A percentile compares a stretch with the other conserved stretches of the same genome.
These are phyloP conservation scores for Pangasius larnaudii DNA, from an alignment of 2,797 vertebrate genomes.

Conservation along the genomic window DNA sequence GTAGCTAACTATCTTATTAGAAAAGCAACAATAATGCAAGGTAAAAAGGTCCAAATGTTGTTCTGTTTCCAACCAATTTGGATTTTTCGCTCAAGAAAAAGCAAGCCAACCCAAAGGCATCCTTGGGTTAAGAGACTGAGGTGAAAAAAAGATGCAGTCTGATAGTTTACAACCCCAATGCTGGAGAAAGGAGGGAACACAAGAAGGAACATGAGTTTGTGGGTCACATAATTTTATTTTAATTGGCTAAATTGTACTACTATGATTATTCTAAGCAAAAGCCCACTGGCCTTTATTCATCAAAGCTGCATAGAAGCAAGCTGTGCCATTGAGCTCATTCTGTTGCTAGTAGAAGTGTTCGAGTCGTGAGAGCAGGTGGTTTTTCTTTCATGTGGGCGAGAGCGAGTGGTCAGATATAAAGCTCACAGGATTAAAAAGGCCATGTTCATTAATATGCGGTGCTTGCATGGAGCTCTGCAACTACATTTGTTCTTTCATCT, in stretches of 20 bases:
- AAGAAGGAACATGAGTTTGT: no score
- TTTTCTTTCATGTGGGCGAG: conserved; percentile 17
- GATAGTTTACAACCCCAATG: neutral
- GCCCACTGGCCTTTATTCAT: neutral
- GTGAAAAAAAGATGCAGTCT: neutral
- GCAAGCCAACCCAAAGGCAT: neutral
- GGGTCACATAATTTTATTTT: neutral
- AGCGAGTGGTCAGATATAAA: neutral
- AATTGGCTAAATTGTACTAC: neutral
- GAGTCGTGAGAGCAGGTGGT: conserved; percentile 16
- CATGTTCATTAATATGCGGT: neutral
- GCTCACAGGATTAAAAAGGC: conserved; percentile 14
- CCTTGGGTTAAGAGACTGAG: neutral
- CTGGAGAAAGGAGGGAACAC: neutral
- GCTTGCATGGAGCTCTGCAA: neutral
- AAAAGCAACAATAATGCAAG: neutral
- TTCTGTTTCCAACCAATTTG: neutral
- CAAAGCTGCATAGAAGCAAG: conserved; percentile 31
- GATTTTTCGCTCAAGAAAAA: neutral
- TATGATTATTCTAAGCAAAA: conserved; percentile 3
- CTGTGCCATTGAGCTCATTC: conserved; percentile 4
- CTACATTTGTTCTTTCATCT: neutral
- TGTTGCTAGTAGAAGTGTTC: conserved; percentile 5
- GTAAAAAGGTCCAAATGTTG: neutral
- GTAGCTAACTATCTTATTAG: neutral